Base-by-base conservation (phyloP, 2,888 invertebrate genomes). In the Apocheima hispidaria region DNA sequence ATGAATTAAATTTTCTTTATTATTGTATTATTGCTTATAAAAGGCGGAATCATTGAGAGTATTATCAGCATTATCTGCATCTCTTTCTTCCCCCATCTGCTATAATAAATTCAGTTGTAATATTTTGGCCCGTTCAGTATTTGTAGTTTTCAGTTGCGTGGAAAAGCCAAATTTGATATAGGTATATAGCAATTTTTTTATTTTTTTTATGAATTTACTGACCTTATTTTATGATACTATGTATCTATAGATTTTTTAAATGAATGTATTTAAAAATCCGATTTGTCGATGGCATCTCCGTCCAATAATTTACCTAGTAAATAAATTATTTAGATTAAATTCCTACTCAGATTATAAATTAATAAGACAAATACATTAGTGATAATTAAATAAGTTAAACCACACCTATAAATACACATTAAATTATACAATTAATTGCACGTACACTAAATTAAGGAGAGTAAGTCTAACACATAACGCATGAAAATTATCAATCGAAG, bases 261-360 rank as follows among this genome's bases (percentile, higher is more conserved):
- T 46, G 26, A 50, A 20, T 46, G 38, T 30, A 30, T 51, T 44
- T 12, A 26, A 43, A 50, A 33, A 44, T 59, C 14, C 44, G n/a
- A 35, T 6, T 35, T 52, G 49, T 73, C 73, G 68, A 72, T 73
- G 66, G 65, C 71, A 71, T 69, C 66, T 68, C 65, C 77, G 85
- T 83, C 84, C 87, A 81, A 83, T 84, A 87, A 86, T 82, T 86
- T 86, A 75, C 78, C 90, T 91, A 90, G 88, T 90, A 91, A 91
- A 91, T 90, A 87, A 90, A 51, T 21, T 16, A 46, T 6, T 38
- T 40, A 51, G 88, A 87, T 88, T 88, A 82, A 82, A 75, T 73
- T 81, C 67, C 67, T 72, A 74, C 50, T 60, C 56, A 69, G 69
- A 67, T 69, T 59, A 62, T 58, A 70, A 67, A 68, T 59, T 23